Evolutionary conservation across 1,140 invertebrate species (phyloP).

Genomic region (Cylas formicarius): DNA sequence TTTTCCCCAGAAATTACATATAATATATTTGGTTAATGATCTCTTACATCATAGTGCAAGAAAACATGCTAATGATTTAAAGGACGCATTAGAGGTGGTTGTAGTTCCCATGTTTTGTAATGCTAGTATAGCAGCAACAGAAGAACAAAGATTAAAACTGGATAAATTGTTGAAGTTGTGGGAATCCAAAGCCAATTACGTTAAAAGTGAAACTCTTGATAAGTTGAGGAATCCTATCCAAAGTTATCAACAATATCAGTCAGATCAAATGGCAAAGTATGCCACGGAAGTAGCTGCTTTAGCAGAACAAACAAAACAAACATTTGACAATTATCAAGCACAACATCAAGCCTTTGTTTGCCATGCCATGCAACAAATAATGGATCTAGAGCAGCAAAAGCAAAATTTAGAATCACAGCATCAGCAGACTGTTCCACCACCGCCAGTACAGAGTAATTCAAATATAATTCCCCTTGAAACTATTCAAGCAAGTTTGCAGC

Average conservation of each 20-base stretch:
- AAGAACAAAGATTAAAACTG: conserved; percentile 83
- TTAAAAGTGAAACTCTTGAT: conserved; percentile 75
- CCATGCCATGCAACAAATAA: conserved; percentile 83
- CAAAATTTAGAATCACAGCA: conserved; percentile 64
- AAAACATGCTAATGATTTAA: conserved; percentile 88
- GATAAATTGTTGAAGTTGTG: conserved; percentile 88
- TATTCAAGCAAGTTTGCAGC: conserved; percentile 32
- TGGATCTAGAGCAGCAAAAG: conserved; percentile 74
- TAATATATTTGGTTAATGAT: conserved; percentile 97
- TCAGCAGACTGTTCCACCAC: conserved; percentile 34
- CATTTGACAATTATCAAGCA: conserved; percentile 63
- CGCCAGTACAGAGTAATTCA: conserved; percentile 28
- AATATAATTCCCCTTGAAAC: conserved; percentile 31
- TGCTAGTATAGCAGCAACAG: conserved; percentile 69
- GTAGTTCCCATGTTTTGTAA: conserved; percentile 97
- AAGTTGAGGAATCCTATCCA: conserved; percentile 70
- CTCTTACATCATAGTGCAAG: conserved; percentile 92
- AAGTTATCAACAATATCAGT: conserved; percentile 79
- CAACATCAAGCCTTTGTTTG: conserved; percentile 93
- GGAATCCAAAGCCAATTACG: conserved; percentile 95
- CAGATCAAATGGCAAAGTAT: conserved; percentile 70
- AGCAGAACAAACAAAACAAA: conserved; percentile 49
- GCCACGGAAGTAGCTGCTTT: conserved; percentile 55
- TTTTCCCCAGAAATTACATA: conserved; percentile 88
- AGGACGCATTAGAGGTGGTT: conserved; percentile 83